Conservation (phyloP, 2,888 invertebrate genomes). For the Acleris literana region DNA sequence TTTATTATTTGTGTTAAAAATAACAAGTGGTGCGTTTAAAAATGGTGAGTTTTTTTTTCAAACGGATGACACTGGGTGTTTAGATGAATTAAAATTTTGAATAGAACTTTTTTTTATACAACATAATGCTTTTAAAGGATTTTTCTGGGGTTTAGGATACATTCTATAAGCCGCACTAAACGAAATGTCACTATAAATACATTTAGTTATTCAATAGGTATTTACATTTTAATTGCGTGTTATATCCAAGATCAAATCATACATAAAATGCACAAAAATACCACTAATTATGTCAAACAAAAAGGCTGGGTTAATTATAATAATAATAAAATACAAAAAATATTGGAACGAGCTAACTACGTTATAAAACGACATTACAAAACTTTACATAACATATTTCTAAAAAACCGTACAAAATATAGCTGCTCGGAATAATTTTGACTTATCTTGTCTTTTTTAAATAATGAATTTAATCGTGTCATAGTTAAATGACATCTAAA, state of each 20-base stretch:
- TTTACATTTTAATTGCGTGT: constrained; percentile 3
- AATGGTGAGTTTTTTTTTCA: constrained; percentile 28
- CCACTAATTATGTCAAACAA: not conserved
- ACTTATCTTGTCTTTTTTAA: not conserved
- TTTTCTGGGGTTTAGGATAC: constrained; percentile 1
- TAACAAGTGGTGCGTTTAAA: constrained; percentile 76
- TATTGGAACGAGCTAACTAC: constrained; percentile 28
- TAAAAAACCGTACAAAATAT: constrained; percentile 11
- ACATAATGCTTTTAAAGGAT: not conserved
- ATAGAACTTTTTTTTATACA: not conserved
- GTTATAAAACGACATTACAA: constrained; percentile 10
- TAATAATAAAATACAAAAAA: constrained; percentile 8
- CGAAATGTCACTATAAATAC: constrained; percentile 1
- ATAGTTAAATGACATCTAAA: no score
- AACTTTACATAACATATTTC: constrained; percentile 5
- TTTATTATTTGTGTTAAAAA: constrained; percentile 52
- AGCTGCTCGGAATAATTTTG: constrained; percentile 28
- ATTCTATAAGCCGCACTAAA: constrained; percentile 25
- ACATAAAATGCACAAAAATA: no score
- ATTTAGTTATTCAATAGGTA: not conserved
- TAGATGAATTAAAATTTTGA: constrained; percentile 7
- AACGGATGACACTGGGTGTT: constrained; percentile 13
- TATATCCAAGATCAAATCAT: not conserved
- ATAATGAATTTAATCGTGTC: no score
- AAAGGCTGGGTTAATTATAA: not conserved